These are phyloP conservation scores for Anarhynchus alexandrinus DNA, from an alignment of 2,113 vertebrate species.

Conservation along the genomic window DNA sequence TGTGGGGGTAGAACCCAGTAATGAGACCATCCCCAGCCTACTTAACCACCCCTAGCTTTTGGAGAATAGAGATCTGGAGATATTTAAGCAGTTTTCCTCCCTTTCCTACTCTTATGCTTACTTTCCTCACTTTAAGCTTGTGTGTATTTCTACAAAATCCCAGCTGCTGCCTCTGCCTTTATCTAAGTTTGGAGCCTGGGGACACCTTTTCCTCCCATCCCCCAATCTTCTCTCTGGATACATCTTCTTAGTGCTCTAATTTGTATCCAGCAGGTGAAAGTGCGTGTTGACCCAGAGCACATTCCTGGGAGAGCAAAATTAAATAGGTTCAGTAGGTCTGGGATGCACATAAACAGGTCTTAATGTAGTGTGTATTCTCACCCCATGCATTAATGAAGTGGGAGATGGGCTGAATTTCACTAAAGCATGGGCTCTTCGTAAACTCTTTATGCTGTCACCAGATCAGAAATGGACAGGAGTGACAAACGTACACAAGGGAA, in stretches of 20 bases:
- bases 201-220: background rate
- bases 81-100: background rate
- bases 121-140: background rate
- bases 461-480: background rate
- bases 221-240: background rate
- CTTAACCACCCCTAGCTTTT: background rate
- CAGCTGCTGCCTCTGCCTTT: background rate
- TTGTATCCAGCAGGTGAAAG: background rate
- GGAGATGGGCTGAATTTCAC: background rate
- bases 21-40: background rate
- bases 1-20: background rate
- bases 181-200: background rate
- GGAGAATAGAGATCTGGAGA: background rate
- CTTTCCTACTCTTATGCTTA: background rate
- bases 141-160: background rate
- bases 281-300: background rate
- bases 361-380: conserved; percentile 20
- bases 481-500: background rate
- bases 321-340: conserved; percentile 16
- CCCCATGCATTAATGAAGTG: conserved; percentile 12
- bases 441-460: background rate
- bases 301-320: conserved; percentile 37
- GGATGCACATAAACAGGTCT: conserved; percentile 14
- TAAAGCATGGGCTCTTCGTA: background rate
- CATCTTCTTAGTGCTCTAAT: background rate